These are phyloP conservation scores for Holotrichia oblita DNA, from an alignment of 1,140 invertebrate genomes.

Conservation along the genomic window DNA sequence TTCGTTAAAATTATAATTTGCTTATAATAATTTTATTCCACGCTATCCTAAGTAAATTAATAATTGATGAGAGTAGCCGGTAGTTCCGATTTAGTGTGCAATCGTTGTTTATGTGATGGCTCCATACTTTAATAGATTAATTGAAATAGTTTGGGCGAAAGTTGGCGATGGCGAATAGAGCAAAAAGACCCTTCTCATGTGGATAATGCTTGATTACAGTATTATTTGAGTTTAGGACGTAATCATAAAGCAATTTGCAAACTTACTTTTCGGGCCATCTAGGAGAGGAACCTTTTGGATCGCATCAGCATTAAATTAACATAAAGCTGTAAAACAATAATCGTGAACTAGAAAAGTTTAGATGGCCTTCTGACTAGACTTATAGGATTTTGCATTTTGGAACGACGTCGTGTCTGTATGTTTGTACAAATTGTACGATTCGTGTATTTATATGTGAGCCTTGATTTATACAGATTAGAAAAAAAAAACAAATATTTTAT, in stretches of 20 bases:
- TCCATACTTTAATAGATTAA: background rate
- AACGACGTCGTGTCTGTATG: no score
- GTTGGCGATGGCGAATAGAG: background rate
- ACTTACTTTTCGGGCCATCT: background rate
- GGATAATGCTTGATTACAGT: conserved; percentile 18
- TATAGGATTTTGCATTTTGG: no score
- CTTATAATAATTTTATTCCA: no score
- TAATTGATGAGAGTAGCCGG: background rate
- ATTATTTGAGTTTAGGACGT: conserved; percentile 23
- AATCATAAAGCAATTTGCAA: conserved; percentile 23
- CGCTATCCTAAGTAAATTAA: no score
- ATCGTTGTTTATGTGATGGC: background rate
- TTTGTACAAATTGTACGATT: no score
- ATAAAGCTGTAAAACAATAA: background rate
- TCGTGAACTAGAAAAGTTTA: background rate
- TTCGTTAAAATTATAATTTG: no score
- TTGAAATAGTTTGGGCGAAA: conserved; percentile 23
- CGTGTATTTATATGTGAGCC: no score
- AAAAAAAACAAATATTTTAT: no score
- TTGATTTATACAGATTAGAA: no score
- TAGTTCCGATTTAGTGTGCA: background rate
- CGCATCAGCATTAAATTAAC: background rate
- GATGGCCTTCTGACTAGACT: no score
- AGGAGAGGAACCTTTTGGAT: background rate
- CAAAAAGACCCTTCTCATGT: background rate